Conservation (phyloP, 2,888 invertebrate genomes). For the Polia nebulosa region DNA sequence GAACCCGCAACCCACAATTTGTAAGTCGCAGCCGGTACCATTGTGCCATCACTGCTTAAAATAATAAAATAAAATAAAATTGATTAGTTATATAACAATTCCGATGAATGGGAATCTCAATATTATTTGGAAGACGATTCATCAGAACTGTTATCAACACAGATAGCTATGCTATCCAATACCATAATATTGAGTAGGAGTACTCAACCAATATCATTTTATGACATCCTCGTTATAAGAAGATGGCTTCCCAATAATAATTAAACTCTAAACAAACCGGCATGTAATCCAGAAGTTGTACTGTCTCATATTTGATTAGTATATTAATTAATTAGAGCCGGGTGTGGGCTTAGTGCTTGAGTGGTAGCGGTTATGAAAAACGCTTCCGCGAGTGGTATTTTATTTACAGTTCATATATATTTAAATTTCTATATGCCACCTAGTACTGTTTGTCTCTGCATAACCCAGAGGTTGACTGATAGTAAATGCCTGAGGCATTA, state of each 20-base stretch:
- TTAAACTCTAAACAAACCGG: constrained; percentile 54
- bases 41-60: no score
- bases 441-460: no score
- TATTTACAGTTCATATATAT: no score
- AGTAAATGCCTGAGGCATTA: no score
- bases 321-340: constrained; percentile 59
- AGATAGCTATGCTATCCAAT: not conserved
- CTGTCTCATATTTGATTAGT: constrained; percentile 63
- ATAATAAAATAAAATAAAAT: no score
- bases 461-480: no score
- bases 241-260: constrained; percentile 45
- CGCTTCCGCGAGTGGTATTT: not conserved
- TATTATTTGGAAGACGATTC: not conserved
- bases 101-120: no score
- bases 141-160: not conserved
- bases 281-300: constrained; percentile 57
- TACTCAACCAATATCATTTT: constrained; percentile 47
- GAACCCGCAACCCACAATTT: no score
- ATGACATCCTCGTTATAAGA: constrained; percentile 51
- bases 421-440: no score
- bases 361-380: constrained; percentile 45
- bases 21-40: no score
- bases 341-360: constrained; percentile 29
- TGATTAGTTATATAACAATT: no score
- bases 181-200: not conserved